Evolutionary conservation across 2,113 vertebrate species (phyloP).

Genomic region (Genyomyrus donnyi): DNA sequence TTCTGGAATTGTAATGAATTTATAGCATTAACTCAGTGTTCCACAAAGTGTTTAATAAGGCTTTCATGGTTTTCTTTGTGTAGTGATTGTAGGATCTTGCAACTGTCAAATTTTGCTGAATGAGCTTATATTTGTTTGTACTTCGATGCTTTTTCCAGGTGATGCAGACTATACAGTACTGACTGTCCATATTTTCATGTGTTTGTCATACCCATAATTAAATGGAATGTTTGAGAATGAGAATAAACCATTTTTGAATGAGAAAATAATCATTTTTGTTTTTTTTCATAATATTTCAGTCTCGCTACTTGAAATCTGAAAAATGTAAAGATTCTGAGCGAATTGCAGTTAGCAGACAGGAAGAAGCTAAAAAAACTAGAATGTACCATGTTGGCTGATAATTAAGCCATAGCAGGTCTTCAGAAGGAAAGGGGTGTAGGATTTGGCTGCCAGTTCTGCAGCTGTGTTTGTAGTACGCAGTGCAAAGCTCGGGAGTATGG

Average conservation of each 20-base stretch:
- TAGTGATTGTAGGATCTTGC: not conserved
- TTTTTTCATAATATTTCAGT: not conserved
- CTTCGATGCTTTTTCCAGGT: not conserved
- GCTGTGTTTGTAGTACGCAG: not conserved
- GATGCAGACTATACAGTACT: not conserved
- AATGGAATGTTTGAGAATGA: not conserved
- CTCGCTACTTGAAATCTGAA: not conserved
- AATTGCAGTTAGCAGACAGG: not conserved
- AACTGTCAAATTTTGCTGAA: not conserved
- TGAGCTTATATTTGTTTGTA: not conserved
- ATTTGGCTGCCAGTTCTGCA: not conserved
- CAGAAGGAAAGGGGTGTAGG: not conserved
- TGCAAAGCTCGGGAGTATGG: not conserved
- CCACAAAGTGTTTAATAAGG: not conserved
- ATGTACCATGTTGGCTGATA: not conserved
- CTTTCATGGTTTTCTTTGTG: not conserved
- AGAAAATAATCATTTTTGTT: not conserved
- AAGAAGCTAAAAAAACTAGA: not conserved
- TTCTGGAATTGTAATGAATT: not conserved
- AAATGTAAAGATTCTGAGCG: not conserved
- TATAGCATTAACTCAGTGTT: slow-evolving; percentile 2
- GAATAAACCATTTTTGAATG: not conserved
- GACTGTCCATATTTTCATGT: not conserved
- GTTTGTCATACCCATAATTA: not conserved
- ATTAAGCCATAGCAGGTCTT: not conserved